Evolutionary conservation across 2,888 invertebrate species (phyloP), one percentile per base, ranked within the genome.

Genomic region (Plebejus anna): DNA sequence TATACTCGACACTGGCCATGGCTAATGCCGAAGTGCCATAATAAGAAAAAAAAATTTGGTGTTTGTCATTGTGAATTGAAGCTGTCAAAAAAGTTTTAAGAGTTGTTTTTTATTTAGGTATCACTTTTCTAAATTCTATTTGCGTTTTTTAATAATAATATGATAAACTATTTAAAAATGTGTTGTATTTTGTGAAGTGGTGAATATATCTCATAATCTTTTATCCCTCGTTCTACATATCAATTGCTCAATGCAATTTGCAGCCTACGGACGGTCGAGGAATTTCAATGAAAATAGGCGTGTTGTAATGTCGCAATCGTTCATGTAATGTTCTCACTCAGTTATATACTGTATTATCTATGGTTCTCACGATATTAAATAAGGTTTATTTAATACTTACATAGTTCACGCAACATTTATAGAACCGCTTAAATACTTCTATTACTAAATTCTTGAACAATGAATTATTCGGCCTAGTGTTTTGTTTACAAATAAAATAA

Each of bases 311-410:
- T 51, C 32, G 73, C 51, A 73, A 73, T 51, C 11, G 73, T 73
- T 51, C 51, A 22, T 51, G 51, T 51, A 73, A 47, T 73, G 51
- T 73, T 73, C 73, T 73, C 73, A 73, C 55, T n/a, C n/a, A n/a
- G n/a, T n/a, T n/a, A n/a, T n/a, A n/a, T n/a, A n/a, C n/a, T n/a
- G n/a, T n/a, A n/a, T n/a, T n/a, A n/a, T n/a, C n/a, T n/a, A n/a
- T n/a, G n/a, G 51, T 73, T 73, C 73, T 73, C 73, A 73, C 55
- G 73, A 13, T 51, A 16, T 55, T 73, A 73, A 51, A 73, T 73
- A 73, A 32, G 4, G 32, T 38, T 73, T 55, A 28, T 72, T 75
- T 70, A 28, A 51, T 55, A 47, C n/a, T 75, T 73, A 66, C 70
- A 76, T 77, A 76, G 11, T 28, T 72, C 32, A 72, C 13, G 22